Percentiles rank a stretch among this genome's conserved stretches.
These are phyloP conservation scores for Mongoloraphidia duomilia DNA, from an alignment of 2,888 invertebrate species.

Conservation along the genomic window DNA sequence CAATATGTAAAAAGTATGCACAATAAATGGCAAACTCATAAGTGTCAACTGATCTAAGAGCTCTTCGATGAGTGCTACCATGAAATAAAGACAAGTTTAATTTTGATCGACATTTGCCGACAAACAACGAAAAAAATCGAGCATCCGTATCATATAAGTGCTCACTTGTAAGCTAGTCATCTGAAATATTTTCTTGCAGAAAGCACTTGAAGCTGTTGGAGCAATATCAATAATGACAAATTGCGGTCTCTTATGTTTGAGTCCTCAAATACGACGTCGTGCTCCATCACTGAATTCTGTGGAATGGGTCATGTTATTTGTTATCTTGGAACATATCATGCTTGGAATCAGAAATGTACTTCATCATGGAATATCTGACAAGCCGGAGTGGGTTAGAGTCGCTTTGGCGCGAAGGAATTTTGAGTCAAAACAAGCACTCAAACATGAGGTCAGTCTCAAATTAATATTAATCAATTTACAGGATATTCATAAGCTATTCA, in stretches of 20 bases:
- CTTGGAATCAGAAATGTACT: slow-evolving; percentile 47
- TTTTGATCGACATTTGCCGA: not conserved
- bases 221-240: slow-evolving; percentile 58
- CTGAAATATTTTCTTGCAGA: slow-evolving; percentile 25
- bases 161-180: too few species aligned
- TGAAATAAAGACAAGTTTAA: too few species aligned
- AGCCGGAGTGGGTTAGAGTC: slow-evolving; percentile 50
- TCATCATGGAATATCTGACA: slow-evolving; percentile 53
- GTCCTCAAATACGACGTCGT: slow-evolving; percentile 39
- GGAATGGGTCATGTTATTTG: slow-evolving; percentile 46
- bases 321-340: slow-evolving; percentile 53
- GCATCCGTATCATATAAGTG: too few species aligned
- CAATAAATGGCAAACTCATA: too few species aligned
- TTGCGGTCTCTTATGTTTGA: slow-evolving; percentile 55
- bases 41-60: too few species aligned
- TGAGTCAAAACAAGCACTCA: slow-evolving; percentile 46
- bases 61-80: too few species aligned
- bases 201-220: slow-evolving; percentile 51
- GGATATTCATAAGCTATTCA: too few species aligned
- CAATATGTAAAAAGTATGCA: too few species aligned
- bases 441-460: slow-evolving; percentile 32
- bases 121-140: not conserved
- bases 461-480: too few species aligned
- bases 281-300: slow-evolving; percentile 20
- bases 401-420: slow-evolving; percentile 44